Conservation (phyloP, 2,113 vertebrate genomes). For the Labrus mixtus region DNA sequence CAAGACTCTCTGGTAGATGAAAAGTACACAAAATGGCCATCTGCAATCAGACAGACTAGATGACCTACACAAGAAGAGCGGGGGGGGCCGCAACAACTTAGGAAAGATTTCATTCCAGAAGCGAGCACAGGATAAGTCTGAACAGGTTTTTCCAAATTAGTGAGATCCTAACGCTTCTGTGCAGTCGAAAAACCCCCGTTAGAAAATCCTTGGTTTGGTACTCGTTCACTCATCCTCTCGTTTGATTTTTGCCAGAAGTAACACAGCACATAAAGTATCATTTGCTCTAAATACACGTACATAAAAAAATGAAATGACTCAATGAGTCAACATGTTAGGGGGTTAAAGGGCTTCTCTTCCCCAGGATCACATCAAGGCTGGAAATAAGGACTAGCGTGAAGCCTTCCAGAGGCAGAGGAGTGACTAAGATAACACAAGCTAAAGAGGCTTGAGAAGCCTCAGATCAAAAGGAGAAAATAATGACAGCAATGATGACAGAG, state of each 20-base stretch:
- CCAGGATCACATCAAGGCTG: constrained; percentile 77
- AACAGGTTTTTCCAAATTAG: constrained; percentile 67
- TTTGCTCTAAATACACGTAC: constrained; percentile 50
- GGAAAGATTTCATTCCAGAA: constrained; percentile 63
- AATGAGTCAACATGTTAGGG: constrained; percentile 40
- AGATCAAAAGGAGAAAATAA: constrained; percentile 85
- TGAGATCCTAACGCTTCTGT: constrained; percentile 38
- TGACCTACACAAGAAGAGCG: constrained; percentile 51
- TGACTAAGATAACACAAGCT: constrained; percentile 76
- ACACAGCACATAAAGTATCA: constrained; percentile 1
- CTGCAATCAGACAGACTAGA: constrained; percentile 78
- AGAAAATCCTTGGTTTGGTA: constrained; percentile 40
- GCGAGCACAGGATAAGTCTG: constrained; percentile 55
- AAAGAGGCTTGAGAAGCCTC: constrained; percentile 80
- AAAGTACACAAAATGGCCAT: constrained; percentile 81
- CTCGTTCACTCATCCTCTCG: constrained; percentile 1
- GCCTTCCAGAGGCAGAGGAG: constrained; percentile 77
- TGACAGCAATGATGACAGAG: constrained; percentile 86
- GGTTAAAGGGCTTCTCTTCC: constrained; percentile 60
- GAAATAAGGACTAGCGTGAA: constrained; percentile 69
- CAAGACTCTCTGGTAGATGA: constrained; percentile 80
- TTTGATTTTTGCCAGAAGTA: constrained; percentile 37
- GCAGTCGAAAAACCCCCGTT: constrained; percentile 41
- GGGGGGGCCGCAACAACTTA: constrained; percentile 45
- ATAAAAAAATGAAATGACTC: not conserved